Evolutionary conservation across 2,888 invertebrate species (phyloP), one percentile per base, ranked within the genome.

Genomic region (Melinaea menophilus): DNA sequence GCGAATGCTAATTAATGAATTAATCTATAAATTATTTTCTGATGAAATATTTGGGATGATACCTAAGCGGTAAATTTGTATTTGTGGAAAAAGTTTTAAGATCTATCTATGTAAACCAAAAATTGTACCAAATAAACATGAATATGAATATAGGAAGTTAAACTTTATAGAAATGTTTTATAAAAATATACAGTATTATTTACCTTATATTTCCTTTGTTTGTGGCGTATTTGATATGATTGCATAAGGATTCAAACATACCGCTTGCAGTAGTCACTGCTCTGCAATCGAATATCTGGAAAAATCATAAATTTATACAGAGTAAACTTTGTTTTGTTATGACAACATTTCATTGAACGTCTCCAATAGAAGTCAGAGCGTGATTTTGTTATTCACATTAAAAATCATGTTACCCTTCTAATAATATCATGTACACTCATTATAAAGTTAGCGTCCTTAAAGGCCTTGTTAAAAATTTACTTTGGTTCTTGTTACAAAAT

Each of bases 181-280:
- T 46, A 57, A 22, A n/a, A 31, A 35, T 13, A 63, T 61, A 65
- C 31, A 57, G 57, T 66, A 51, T 48, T 56, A 63, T 61, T 71
- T 69, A 98, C 98, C 98, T 94, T 72, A 98, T 95, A 85, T 98
- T 98, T 76, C 98, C 98, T 90, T 97, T 97, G 86, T 99, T 98
- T 34, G 98, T 98, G 72, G 95, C 95, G 87, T 98, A 98, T 87
- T 98, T 98, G 76, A 99, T 97, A 86, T 98, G 98, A 88, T 97
- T 97, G 88, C 98, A 98, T 65, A 98, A 92, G 0, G 98, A 97
- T 81, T 98, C 98, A 79, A 98, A 99, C 98, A 98, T 98, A 66
- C 97, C 98, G 73, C 96, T 95, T 2, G 98, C 97, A 4, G 98
- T 98, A 41, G 96, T 97, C 59, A 98, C 97, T 82, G 96, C 96